Evolutionary conservation across 2,113 vertebrate species (phyloP).

Genomic region (Nymphicus hollandicus): DNA sequence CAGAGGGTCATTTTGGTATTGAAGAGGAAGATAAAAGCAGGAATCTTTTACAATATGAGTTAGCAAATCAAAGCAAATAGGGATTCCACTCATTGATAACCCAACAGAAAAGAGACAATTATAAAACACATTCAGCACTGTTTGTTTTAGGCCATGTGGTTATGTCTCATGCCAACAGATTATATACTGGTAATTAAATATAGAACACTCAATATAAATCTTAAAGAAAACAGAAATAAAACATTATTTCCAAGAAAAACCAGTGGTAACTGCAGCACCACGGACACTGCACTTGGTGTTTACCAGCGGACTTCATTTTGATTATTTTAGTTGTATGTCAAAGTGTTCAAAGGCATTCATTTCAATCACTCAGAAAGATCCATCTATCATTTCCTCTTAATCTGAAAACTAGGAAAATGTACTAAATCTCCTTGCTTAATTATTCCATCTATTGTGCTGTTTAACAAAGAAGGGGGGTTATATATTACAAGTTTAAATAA

Average conservation of each 20-base stretch:
- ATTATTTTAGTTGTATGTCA: background rate
- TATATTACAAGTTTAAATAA: background rate
- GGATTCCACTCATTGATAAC: background rate
- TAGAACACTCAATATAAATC: background rate
- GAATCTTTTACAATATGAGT: slow-evolving; percentile 19
- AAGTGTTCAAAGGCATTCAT: background rate
- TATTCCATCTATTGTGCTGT: background rate
- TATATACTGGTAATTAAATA: background rate
- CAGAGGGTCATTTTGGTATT: slow-evolving; percentile 9
- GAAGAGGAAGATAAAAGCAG: slow-evolving; percentile 41
- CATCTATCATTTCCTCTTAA: background rate
- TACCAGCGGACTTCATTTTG: background rate
- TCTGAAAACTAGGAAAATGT: background rate
- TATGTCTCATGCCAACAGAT: background rate
- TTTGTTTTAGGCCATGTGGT: background rate
- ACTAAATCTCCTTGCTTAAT: background rate
- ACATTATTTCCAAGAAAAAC: background rate
- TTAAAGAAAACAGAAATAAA: background rate
- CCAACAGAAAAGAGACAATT: background rate
- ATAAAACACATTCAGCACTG: background rate
- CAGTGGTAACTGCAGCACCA: background rate
- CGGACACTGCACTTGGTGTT: background rate
- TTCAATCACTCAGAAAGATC: background rate
- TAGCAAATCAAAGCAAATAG: slow-evolving; percentile 32
- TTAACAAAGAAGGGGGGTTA: background rate